A percentile compares a stretch with the other conserved stretches of the same genome.
Evolutionary conservation across 2,888 invertebrate genomes (phyloP).

Genomic region (Baccha elongata): DNA sequence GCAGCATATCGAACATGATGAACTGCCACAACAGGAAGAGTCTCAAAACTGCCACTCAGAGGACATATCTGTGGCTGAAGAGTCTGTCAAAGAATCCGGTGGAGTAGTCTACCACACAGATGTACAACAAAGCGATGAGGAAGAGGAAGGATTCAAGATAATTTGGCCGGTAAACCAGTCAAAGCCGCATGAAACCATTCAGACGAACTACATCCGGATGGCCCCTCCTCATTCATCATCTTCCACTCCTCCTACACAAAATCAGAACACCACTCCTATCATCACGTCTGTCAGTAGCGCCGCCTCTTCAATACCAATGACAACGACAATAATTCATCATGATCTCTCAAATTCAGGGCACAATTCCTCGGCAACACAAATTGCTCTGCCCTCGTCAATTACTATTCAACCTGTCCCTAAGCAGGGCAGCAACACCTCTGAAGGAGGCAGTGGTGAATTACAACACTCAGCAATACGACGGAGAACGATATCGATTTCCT

Average conservation of each 20-base stretch:
- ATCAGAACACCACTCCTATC: conserved; percentile 42
- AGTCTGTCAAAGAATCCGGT: conserved; percentile 52
- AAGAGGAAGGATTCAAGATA: conserved; percentile 57
- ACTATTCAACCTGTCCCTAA: conserved; percentile 66
- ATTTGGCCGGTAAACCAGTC: conserved; percentile 58
- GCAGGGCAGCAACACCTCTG: conserved; percentile 11
- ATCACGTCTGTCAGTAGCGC: conserved; percentile 19
- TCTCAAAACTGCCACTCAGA: conserved; percentile 62
- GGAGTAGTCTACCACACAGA: conserved; percentile 73
- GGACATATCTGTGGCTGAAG: conserved; percentile 60
- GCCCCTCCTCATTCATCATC: conserved; percentile 62
- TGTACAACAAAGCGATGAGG: conserved; percentile 73
- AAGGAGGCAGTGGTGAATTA: conserved; percentile 18
- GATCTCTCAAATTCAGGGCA: conserved; percentile 65
- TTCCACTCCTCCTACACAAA: conserved; percentile 23
- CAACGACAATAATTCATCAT: conserved; percentile 70
- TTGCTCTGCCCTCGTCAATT: conserved; percentile 60
- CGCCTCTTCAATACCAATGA: conserved; percentile 24
- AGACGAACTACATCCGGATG: conserved; percentile 67
- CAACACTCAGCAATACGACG: conserved; percentile 43
- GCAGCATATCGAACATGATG: conserved; percentile 53
- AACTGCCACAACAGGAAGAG: conserved; percentile 55
- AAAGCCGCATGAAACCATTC: conserved; percentile 53
- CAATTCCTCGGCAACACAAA: conserved; percentile 47
- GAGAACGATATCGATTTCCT: conserved; percentile 59